Base-by-base conservation (phyloP, 2,797 vertebrate species). In the Rousettus madagascariensis region DNA sequence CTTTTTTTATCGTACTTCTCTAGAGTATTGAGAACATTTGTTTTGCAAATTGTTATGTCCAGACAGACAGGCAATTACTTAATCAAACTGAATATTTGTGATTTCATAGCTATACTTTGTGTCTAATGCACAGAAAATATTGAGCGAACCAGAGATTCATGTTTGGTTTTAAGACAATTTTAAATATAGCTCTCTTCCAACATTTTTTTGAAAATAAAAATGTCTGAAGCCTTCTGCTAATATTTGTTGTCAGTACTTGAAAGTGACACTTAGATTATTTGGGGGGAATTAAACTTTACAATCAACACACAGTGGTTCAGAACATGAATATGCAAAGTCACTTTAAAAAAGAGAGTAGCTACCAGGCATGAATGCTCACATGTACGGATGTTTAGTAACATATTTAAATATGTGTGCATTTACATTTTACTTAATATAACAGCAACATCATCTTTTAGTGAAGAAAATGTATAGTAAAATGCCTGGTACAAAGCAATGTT, bases 121-220 rank as follows among this genome's bases (percentile, higher is more conserved):
- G 17, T 61, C 28, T 90, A 84, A 77, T 53, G 33, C 28, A 84
- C 5, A 85, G 43, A 49, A 78, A 90, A 83, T 78, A 94, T 4
- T 83, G 38, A 68, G 19, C 74, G 33, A 84, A 63, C 30, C 30
- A 53, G 69, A 43, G 28, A 94, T 63, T 71, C 22, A 77, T 43
- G 22, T 69, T 53, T 94, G 63, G 41, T n/a, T 78, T 53, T 71
- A 53, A 53, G 61, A 69, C 69, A 85, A 69, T 69, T 63, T 78
- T 41, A 84, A 30, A 90, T 36, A 65, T 3, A 78, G 55, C 17
- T 85, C 28, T 85, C 71, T 26, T 78, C n/a, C 49, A 86, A n/a
- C 17, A 80, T 72, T 91, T 74, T 8, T 33, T 49, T 86, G 20
- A 74, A 95, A 91, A 86, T 46, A 72, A 33, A 95, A 66, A 63